A percentile compares a stretch with the other conserved stretches of the same genome.
These are phyloP conservation scores for Dromas ardeola DNA, from an alignment of 2,113 vertebrate genomes.

Conservation along the genomic window DNA sequence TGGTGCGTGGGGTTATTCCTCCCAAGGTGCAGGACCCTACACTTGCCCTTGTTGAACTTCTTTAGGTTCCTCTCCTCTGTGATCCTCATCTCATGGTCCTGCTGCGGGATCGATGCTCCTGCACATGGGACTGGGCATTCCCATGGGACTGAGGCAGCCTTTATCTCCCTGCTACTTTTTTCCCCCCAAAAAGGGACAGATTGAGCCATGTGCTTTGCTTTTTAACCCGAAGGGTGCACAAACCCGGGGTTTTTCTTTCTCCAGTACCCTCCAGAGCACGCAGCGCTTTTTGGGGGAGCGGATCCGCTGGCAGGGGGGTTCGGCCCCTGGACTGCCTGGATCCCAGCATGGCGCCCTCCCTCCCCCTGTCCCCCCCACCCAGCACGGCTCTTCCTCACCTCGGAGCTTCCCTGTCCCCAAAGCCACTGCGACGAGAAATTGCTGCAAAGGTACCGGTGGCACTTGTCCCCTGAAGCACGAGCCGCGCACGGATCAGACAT, in stretches of 20 bases:
- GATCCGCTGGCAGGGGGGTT: neutral
- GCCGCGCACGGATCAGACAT: fast-evolving
- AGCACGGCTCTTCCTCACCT: too few species aligned
- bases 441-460: fast-evolving
- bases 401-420: neutral
- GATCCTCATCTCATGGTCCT: neutral
- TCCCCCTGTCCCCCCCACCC: neutral
- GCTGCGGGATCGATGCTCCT: neutral
- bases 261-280: neutral
- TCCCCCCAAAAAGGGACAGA: fast-evolving
- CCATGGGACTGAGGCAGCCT: fast-evolving
- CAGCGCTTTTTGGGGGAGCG: neutral
- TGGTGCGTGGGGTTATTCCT: neutral
- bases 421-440: neutral
- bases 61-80: neutral
- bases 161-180: neutral
- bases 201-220: fast-evolving
- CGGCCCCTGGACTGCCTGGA: neutral
- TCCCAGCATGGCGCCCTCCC: neutral
- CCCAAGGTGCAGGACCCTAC: neutral
- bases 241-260: neutral
- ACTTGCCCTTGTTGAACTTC: neutral
- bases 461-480: too few species aligned
- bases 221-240: neutral
- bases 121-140: fast-evolving